phyloP scores from a whole-genome alignment of 2,888 invertebrate species.

The Apodemia mormo region DNA sequence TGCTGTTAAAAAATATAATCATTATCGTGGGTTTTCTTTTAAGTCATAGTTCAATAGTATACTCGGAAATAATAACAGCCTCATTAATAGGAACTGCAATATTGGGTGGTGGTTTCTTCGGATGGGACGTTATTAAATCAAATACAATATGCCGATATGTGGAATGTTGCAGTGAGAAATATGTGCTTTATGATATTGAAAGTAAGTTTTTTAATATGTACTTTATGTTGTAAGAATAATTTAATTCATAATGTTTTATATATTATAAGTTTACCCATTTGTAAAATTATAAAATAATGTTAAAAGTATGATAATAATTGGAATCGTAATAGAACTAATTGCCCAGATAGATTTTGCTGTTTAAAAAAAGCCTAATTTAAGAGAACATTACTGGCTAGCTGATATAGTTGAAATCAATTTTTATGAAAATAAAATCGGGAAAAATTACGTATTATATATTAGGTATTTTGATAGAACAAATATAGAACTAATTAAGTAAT shows the following conservation, averaged over 20 bases:
- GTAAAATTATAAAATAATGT: too few relatives aligned
- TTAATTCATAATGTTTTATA: background rate
- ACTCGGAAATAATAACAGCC: conserved; percentile 54
- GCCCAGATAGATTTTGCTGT: too few relatives aligned
- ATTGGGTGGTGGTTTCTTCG: conserved; percentile 57
- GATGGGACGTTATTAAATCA: conserved; percentile 65
- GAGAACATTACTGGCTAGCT: too few relatives aligned
- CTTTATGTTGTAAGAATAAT: background rate
- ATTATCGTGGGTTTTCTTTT: conserved; percentile 2
- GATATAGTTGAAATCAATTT: too few relatives aligned
- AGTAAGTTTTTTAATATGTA: conserved; percentile 56
- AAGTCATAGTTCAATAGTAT: conserved; percentile 10
- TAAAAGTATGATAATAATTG: too few relatives aligned
- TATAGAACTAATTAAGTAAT: too few relatives aligned
- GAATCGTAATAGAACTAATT: too few relatives aligned
- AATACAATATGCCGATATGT: conserved; percentile 70
- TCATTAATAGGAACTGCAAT: conserved; percentile 52
- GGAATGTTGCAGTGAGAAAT: conserved; percentile 83
- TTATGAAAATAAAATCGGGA: too few relatives aligned
- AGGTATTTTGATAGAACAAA: too few relatives aligned
- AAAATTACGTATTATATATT: too few relatives aligned
- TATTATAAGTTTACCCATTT: too few relatives aligned
- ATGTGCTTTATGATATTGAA: conserved; percentile 76
- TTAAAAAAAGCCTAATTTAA: too few relatives aligned
- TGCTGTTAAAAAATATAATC: conserved; percentile 8